phyloP scores from a whole-genome alignment of 2,888 invertebrate species.

The Myopa tessellatipennis region DNA sequence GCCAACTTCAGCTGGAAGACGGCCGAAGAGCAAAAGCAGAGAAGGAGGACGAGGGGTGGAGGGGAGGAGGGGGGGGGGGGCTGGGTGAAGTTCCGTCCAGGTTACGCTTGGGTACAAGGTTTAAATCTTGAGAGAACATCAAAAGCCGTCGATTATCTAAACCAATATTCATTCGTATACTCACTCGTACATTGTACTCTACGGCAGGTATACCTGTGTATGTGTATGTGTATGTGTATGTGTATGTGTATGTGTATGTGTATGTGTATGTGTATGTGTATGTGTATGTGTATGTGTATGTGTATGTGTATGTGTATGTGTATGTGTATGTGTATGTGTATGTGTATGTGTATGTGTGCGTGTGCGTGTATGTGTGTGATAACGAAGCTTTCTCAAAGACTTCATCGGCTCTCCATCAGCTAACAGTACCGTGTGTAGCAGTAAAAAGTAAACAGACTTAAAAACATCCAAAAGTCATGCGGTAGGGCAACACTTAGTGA shows the following conservation, averaged over 20 bases:
- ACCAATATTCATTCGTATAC: neutral
- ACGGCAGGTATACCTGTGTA: neutral
- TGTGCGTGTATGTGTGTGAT: conserved; percentile 10
- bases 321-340: neutral
- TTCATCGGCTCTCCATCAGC: conserved; percentile 33
- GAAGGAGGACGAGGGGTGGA: too few relatives aligned
- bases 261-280: neutral
- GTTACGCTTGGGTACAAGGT: neutral
- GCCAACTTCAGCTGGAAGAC: too few relatives aligned
- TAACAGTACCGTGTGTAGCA: conserved; percentile 63
- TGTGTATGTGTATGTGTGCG: neutral
- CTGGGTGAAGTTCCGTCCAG: too few relatives aligned
- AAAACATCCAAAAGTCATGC: conserved; percentile 10
- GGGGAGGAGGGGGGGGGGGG: too few relatives aligned
- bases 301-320: neutral
- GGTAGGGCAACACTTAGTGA: neutral
- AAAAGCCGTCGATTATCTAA: too few relatives aligned
- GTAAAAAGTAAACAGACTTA: conserved; percentile 18
- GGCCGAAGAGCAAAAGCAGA: neutral
- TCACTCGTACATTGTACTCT: neutral
- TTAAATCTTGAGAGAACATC: too few relatives aligned
- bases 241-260: neutral
- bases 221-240: neutral
- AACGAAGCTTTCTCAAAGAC: conserved; percentile 16
- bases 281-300: neutral